phyloP scores from a whole-genome alignment of 2,113 vertebrate species.

The Capricornis sumatraensis region DNA sequence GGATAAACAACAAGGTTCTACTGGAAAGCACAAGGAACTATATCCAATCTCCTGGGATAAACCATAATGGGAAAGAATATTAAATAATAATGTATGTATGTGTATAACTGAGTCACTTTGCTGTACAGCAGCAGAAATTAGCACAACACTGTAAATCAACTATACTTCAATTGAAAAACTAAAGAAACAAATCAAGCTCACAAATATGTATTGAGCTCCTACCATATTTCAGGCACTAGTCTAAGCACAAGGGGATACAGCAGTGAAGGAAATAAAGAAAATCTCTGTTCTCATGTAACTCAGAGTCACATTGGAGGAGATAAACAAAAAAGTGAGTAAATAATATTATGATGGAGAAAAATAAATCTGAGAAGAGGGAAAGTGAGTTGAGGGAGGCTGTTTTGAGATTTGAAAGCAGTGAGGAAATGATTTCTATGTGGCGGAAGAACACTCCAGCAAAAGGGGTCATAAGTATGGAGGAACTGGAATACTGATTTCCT shows the following conservation, averaged over 20 bases:
- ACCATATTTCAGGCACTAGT: neutral
- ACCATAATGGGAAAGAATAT: neutral
- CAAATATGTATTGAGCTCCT: slow-evolving; percentile 2
- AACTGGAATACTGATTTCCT: neutral
- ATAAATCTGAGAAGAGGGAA: neutral
- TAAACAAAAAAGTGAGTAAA: slow-evolving; percentile 4
- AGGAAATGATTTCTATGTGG: neutral
- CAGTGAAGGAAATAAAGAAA: neutral
- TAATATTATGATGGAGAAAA: neutral
- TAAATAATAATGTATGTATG: neutral
- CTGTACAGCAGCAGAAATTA: neutral
- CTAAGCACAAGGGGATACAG: neutral
- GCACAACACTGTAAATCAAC: neutral
- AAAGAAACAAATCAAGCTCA: neutral
- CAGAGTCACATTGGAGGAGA: neutral
- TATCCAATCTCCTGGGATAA: neutral
- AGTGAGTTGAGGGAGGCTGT: neutral
- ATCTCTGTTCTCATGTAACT: neutral
- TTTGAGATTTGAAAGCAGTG: neutral
- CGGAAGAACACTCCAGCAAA: neutral
- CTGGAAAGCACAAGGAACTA: neutral
- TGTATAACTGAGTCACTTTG: neutral
- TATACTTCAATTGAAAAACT: neutral
- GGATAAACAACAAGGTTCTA: neutral
- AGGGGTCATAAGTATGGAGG: neutral